Percentiles rank a stretch among this genome's conserved stretches.
Conservation (phyloP, 2,797 vertebrate genomes). For the Catostomus latipinnis region DNA sequence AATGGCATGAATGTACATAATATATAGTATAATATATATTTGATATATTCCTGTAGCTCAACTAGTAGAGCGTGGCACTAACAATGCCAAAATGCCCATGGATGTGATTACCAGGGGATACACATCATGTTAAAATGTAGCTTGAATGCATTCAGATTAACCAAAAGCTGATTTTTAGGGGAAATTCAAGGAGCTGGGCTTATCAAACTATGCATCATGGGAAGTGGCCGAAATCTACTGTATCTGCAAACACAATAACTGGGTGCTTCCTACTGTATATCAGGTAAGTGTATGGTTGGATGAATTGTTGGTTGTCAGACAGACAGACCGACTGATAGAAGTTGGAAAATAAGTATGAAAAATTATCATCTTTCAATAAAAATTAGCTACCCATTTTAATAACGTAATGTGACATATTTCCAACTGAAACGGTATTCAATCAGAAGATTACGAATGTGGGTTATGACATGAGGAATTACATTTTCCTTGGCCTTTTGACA, state of each 20-base stretch:
- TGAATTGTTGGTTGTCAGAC: too few relatives aligned
- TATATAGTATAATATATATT: too few relatives aligned
- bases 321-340: neutral
- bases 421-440: too few relatives aligned
- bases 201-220: constrained; percentile 94
- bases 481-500: too few relatives aligned
- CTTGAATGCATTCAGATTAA: neutral
- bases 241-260: constrained; percentile 89
- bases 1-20: too few relatives aligned
- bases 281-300: constrained; percentile 80
- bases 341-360: neutral
- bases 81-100: too few relatives aligned
- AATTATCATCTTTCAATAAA: neutral
- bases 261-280: constrained; percentile 91
- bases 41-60: too few relatives aligned
- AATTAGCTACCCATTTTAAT: neutral
- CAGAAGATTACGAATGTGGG: too few relatives aligned
- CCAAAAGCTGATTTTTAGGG: constrained; percentile 75
- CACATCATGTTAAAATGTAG: too few relatives aligned
- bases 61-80: too few relatives aligned
- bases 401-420: neutral
- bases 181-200: constrained; percentile 91
- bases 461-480: too few relatives aligned
- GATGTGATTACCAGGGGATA: too few relatives aligned
- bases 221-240: constrained; percentile 90